These are phyloP conservation scores for Trinorchestia longiramus DNA, from an alignment of 1,140 invertebrate genomes.

Conservation along the genomic window DNA sequence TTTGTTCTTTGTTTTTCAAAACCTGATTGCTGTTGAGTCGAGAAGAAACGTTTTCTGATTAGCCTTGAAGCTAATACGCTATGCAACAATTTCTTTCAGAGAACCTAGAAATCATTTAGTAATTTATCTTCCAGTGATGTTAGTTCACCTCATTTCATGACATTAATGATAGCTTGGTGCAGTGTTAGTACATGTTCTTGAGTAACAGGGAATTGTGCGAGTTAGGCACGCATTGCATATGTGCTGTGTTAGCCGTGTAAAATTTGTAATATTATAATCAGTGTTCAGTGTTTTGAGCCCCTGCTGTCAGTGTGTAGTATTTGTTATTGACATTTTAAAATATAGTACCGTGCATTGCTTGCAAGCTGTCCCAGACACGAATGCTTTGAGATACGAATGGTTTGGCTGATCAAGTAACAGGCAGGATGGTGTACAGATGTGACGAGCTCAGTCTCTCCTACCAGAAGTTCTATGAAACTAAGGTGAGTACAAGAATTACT, in stretches of 20 bases:
- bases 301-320: background rate
- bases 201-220: background rate
- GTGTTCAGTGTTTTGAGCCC: background rate
- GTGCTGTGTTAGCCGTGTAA: background rate
- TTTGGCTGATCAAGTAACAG: background rate
- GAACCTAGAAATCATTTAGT: background rate
- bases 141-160: background rate
- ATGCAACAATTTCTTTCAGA: no score
- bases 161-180: background rate
- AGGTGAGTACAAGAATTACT: background rate
- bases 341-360: background rate
- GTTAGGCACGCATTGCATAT: background rate
- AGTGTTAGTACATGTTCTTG: background rate
- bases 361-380: background rate
- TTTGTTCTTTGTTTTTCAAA: background rate
- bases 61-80: no score
- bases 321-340: background rate
- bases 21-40: background rate
- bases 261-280: background rate
- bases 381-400: background rate
- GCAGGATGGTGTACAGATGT: conserved; percentile 27
- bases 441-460: conserved; percentile 35
- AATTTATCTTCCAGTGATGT: background rate
- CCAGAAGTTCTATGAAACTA: conserved; percentile 32
- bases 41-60: background rate